These are phyloP conservation scores for Watsonalla binaria DNA, from an alignment of 2,888 invertebrate species.

Conservation along the genomic window DNA sequence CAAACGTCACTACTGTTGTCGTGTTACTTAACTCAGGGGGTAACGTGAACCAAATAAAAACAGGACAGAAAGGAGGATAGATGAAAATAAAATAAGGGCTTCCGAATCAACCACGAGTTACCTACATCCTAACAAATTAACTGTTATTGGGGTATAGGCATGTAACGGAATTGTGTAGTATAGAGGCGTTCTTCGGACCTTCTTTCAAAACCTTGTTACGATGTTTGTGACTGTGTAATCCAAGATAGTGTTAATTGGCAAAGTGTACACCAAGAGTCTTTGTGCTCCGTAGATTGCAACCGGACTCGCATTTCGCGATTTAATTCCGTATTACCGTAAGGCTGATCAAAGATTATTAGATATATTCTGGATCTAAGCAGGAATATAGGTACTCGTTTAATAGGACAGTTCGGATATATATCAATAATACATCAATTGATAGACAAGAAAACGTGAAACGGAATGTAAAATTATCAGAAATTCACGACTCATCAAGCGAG, in stretches of 20 bases:
- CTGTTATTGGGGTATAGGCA: background rate
- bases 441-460: conserved; percentile 35
- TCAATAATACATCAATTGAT: conserved; percentile 10
- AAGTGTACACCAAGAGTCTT: conserved; percentile 77
- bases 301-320: conserved; percentile 61
- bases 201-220: conserved; percentile 33
- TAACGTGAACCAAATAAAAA: conserved; percentile 56
- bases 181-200: conserved; percentile 7
- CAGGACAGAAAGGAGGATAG: conserved; percentile 71
- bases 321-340: conserved; percentile 41
- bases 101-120: conserved; percentile 8
- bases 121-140: conserved; percentile 1
- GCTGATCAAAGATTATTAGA: no score
- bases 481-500: conserved; percentile 49
- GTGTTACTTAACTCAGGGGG: conserved; percentile 23
- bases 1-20: conserved; percentile 25
- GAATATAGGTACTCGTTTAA: background rate
- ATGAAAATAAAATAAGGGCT: conserved; percentile 63
- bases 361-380: no score
- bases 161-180: conserved; percentile 19
- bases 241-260: conserved; percentile 75
- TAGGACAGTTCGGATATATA: background rate
- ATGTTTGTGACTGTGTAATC: conserved; percentile 78
- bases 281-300: conserved; percentile 79
- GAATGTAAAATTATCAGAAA: conserved; percentile 31